Evolutionary conservation across 30 jellyfish, hydroid and myxozoan species (phyloP), one percentile per base, ranked within the genome.

Genomic region (Clytia hemisphaerica): DNA sequence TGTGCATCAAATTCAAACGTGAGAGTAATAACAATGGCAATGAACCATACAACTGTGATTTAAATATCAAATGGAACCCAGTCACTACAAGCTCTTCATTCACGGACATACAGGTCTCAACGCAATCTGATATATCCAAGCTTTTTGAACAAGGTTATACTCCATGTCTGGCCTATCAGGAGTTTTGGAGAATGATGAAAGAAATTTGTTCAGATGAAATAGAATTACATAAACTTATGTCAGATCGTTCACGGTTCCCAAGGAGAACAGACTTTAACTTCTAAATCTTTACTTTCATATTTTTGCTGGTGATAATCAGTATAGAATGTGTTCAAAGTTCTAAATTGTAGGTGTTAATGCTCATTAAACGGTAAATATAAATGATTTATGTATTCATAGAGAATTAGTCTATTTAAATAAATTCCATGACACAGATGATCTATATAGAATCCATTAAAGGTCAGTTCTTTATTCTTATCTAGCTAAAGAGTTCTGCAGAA

Each of bases 51-150:
- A 29, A 29, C 16, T 59, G 22, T 27, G 3, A 28, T 6, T 28
- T 59, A 15, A 51, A 59, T 29, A 24, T 59, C n/a, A 51, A 59
- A 51, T 59, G 72, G 72, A 59, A 59, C 48, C 53, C n/a, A n/a
- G 35, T 29, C 72, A 15, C 53, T 59, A 25, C 72, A 59, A 2
- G 72, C 72, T 28, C 51, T 59, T 27, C 30, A 28, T 59, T 59
- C 29, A 59, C 30, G 58, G 51, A 32, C 55, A 59, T 59, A 28
- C 72, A 48, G 1, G 55, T 15, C 15, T 35, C 21, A 15, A 35
- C 35, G 28, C 30, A 18, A 7, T 28, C 4, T 25, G 19, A 35
- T 15, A 59, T 59, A 7, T 15, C 19, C 30, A 51, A 59, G 3
- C 21, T 59, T 29, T 21, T 9, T 30, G 55, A 59, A 29, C 72